Evolutionary conservation across 1,140 invertebrate species (phyloP).

Genomic region (Epicauta chinensis): DNA sequence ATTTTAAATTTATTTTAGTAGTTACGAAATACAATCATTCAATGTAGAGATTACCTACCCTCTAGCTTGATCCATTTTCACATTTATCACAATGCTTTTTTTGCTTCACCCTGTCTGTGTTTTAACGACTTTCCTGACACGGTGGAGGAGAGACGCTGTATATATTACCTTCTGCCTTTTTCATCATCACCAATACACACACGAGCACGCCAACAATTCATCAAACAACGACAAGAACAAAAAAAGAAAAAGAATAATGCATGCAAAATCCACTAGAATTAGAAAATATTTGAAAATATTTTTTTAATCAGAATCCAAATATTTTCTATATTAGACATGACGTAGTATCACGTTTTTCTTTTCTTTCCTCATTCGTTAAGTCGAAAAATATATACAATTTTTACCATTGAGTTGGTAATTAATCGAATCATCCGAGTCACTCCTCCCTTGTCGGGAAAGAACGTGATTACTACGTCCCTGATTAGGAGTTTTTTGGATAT

Average conservation of each 20-base stretch:
- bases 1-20: no score
- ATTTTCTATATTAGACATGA: no score
- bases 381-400: no score
- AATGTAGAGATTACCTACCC: no score
- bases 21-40: no score
- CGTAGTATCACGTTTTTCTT: no score
- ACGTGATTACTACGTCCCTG: slow-evolving; percentile 51
- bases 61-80: background rate
- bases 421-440: slow-evolving; percentile 31
- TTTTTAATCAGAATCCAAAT: background rate
- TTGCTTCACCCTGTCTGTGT: slow-evolving; percentile 31
- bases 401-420: background rate
- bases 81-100: slow-evolving; percentile 18
- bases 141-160: slow-evolving; percentile 43
- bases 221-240: background rate
- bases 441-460: slow-evolving; percentile 55
- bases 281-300: background rate
- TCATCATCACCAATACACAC: slow-evolving; percentile 13
- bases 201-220: slow-evolving; percentile 10
- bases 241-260: background rate
- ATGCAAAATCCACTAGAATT: slow-evolving; percentile 5
- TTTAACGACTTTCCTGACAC: slow-evolving; percentile 40
- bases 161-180: slow-evolving; percentile 19
- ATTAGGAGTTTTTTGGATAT: slow-evolving; percentile 91
- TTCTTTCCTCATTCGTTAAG: no score